Base-by-base conservation (phyloP, 1,140 invertebrate species). In the Drosophila nigrodunni region DNA sequence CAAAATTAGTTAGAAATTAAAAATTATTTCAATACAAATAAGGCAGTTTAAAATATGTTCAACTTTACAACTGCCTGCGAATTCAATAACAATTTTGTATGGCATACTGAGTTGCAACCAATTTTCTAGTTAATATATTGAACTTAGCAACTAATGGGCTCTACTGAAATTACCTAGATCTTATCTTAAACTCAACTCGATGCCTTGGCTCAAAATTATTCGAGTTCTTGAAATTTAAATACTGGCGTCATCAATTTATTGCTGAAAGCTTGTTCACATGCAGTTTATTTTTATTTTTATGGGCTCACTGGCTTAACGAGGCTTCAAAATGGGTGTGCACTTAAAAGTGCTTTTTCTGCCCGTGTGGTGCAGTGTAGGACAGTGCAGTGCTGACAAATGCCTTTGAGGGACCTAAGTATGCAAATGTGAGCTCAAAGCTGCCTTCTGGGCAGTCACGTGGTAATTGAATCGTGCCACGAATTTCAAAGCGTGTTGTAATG, bases 381-480 rank as follows among this genome's bases (percentile, higher is more conserved):
- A 30, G 25, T 30, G 25, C 25, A 30, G 50, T 61, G 50, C 66
- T 58, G 64, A 64, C 52, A 64, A 77, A 73, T 59, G 78, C 73
- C 54, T 57, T 49, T 41, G 30, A 61, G 66, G 58, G 47, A 47
- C 37, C 30, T 37, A 44, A 62, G 58, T 82, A 88, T 87, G 82
- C 83, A 87, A 87, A 87, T 87, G 80, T 67, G 62, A 71, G 71
- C 71, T 73, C 35, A 74, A 68, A 71, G 74, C 78, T 44, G 73
- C 58, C 61, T 71, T 62, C 43, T 59, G 74, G 77, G 69, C 75
- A 77, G 77, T 77, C 82, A 79, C 68, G 77, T 87, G 82, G 82
- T 87, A 87, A 87, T 87, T 87, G 83, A 87, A 87, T 87, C 83
- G 87, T 75, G 77, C 85, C 79, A 66, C 80, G 80, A 88, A 80